phyloP scores from a whole-genome alignment of 2,113 vertebrate species.

The Turdus rufiventris region DNA sequence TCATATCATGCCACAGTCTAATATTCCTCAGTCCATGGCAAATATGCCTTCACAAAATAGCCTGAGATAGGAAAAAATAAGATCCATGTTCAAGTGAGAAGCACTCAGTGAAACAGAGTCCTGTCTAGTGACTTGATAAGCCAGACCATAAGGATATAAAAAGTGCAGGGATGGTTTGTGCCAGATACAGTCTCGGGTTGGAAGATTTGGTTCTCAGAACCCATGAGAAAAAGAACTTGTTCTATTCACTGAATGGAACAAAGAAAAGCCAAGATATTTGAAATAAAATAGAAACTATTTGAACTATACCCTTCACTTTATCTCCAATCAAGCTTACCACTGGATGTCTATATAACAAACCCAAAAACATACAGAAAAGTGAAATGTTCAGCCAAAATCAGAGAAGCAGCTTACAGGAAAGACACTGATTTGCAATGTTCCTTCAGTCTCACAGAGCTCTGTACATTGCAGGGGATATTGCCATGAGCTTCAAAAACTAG shows the following conservation, averaged over 20 bases:
- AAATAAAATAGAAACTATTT: neutral
- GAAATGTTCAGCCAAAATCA: neutral
- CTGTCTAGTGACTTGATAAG: neutral
- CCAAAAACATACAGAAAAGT: neutral
- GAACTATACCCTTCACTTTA: neutral
- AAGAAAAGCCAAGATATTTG: neutral
- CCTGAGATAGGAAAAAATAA: conserved; percentile 28
- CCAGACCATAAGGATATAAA: neutral
- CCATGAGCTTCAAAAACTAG: neutral
- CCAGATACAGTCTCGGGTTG: neutral
- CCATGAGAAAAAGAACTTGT: neutral
- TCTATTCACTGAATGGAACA: neutral
- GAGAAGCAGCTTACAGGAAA: neutral
- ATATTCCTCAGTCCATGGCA: conserved; percentile 44
- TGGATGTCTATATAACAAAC: neutral
- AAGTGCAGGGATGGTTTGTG: conserved; percentile 7
- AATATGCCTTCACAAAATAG: conserved; percentile 55
- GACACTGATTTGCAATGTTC: neutral
- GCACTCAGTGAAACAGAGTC: conserved; percentile 19
- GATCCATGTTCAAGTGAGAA: conserved; percentile 32
- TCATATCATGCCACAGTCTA: conserved; percentile 26
- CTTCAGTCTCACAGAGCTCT: neutral
- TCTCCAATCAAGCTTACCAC: neutral
- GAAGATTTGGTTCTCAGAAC: conserved; percentile 14
- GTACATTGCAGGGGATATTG: neutral